These are phyloP conservation scores for Microchrysa polita DNA, from an alignment of 2,888 invertebrate genomes.

Conservation along the genomic window DNA sequence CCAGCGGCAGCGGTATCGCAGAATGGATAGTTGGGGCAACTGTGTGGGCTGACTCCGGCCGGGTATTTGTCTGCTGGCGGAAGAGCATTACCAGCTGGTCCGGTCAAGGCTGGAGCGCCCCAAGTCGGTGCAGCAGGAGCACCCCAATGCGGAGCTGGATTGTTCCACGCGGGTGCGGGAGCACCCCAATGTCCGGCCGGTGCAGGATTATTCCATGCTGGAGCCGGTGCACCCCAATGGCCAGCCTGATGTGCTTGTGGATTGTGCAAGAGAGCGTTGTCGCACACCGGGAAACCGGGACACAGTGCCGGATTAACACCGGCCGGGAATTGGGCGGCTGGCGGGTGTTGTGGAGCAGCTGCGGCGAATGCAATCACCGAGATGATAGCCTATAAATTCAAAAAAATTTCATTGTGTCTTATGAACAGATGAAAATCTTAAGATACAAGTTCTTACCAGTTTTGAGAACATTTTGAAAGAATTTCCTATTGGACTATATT, in stretches of 20 bases:
- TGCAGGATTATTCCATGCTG: constrained; percentile 43
- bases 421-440: neutral
- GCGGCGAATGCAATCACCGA: constrained; percentile 61
- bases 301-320: constrained; percentile 66
- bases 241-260: constrained; percentile 56
- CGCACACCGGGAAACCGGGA: constrained; percentile 67
- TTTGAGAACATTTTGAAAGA: constrained; percentile 28
- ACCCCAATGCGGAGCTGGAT: constrained; percentile 48
- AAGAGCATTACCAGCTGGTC: constrained; percentile 52
- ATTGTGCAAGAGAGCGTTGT: constrained; percentile 64
- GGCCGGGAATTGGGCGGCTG: constrained; percentile 65
- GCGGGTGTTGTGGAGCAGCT: constrained; percentile 60
- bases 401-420: neutral
- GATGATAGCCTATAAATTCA: constrained; percentile 50
- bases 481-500: constrained; percentile 12
- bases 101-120: constrained; percentile 53
- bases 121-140: constrained; percentile 15
- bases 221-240: constrained; percentile 25
- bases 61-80: constrained; percentile 64
- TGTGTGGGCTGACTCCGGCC: constrained; percentile 65
- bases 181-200: constrained; percentile 14
- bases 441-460: constrained; percentile 9
- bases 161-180: constrained; percentile 46
- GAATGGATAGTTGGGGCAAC: constrained; percentile 68
- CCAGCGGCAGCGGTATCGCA: constrained; percentile 57